Conservation (phyloP, 2,113 vertebrate genomes). For the pig (Sus scrofa) region DNA sequence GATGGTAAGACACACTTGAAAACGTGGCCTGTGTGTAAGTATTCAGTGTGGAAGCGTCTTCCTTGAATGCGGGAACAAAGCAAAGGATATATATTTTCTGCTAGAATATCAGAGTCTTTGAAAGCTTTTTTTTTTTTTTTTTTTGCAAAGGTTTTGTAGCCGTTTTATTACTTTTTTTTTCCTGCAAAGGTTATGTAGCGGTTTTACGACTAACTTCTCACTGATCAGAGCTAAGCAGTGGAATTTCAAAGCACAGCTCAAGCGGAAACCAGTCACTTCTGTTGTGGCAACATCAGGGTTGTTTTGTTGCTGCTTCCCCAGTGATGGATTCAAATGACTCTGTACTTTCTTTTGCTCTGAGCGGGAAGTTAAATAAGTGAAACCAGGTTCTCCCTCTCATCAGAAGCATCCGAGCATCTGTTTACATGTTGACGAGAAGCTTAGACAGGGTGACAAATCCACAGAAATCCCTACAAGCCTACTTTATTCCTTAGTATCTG, state of each 20-base stretch:
- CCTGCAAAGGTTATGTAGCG: conserved; percentile 92
- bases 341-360: conserved; percentile 90
- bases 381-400: conserved; percentile 91
- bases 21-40: conserved; percentile 89
- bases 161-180: conserved; percentile 93
- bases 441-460: conserved; percentile 94
- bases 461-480: conserved; percentile 92
- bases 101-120: conserved; percentile 87
- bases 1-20: conserved; percentile 89
- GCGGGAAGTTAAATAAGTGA: conserved; percentile 86
- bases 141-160: conserved; percentile 92
- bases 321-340: conserved; percentile 95
- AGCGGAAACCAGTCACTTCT: conserved; percentile 94
- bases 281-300: conserved; percentile 81
- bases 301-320: conserved; percentile 90
- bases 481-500: conserved; percentile 90
- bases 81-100: conserved; percentile 86
- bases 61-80: conserved; percentile 89
- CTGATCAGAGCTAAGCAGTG: conserved; percentile 95
- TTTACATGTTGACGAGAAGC: conserved; percentile 87
- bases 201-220: conserved; percentile 93
- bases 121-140: conserved; percentile 92
- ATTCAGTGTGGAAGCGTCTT: conserved; percentile 88
- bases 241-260: conserved; percentile 94
- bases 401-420: conserved; percentile 90